Conservation (phyloP, 2,797 vertebrate species). For the Protonibea diacanthus region DNA sequence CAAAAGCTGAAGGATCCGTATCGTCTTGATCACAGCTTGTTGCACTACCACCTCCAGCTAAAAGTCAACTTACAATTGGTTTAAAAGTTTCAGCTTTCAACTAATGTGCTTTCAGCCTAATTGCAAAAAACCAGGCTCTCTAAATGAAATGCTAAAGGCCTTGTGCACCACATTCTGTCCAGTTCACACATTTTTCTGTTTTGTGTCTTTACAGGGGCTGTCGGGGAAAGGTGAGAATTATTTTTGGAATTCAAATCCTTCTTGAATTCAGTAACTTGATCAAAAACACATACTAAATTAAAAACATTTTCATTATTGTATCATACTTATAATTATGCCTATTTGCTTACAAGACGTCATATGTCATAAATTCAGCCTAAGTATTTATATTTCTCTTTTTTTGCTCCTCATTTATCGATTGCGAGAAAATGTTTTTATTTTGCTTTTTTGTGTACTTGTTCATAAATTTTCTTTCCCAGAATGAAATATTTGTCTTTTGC, state of each 20-base stretch:
- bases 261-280: neutral
- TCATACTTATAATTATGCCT: no score
- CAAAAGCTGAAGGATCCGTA: neutral
- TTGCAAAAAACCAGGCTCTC: neutral
- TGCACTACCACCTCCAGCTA: neutral
- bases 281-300: neutral
- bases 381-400: no score
- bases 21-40: neutral
- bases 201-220: conserved; percentile 61
- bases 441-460: no score
- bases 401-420: no score
- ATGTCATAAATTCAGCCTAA: no score
- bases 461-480: no score
- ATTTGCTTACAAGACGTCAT: no score
- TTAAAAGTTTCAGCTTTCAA: neutral
- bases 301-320: no score
- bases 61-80: neutral
- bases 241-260: neutral
- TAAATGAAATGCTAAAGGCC: neutral
- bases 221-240: conserved; percentile 70
- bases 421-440: no score
- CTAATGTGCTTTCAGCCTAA: neutral
- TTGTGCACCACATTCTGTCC: no score
- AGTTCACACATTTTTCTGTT: conserved; percentile 1
- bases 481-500: no score